Base-by-base conservation (phyloP, 2,113 vertebrate species). In the Scatophagus argus region DNA sequence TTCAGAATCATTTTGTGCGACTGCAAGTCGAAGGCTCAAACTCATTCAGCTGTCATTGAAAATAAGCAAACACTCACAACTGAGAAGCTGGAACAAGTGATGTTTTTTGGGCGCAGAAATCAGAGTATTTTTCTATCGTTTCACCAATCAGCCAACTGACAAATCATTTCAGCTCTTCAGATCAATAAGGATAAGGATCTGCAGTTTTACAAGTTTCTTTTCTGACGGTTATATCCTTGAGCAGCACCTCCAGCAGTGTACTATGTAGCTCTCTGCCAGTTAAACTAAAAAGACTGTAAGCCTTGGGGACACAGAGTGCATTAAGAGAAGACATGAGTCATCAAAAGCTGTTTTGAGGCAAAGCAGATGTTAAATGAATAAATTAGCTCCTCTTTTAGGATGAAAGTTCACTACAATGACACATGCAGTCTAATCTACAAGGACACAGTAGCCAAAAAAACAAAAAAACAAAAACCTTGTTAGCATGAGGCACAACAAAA, bases 341-440 rank as follows among this genome's bases (percentile, higher is more conserved):
- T 39, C n/a, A 19, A 67, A 71, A 11, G 1, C 47, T 4, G 47
- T 59, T 51, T 25, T 16, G 6, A 71, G 8, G 4, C 43, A 49
- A 41, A 59, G 56, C 2, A 2, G 65, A 61, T 55, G 65, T 79
- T 44, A 62, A 87, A 21, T 60, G 44, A 34, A 52, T 1, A 38
- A 31, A 72, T 81, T 17, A 65, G 54, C 6, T 54, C 39, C 51
- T 39, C n/a, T 47, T 73, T 73, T 52, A 72, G 60, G 38, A 44
- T 19, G 11, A 59, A 1, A 59, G 55, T 47, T 49, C 51, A 83
- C 47, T 39, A 31, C 69, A 77, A 25, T 74, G n/a, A 74, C 27
- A 74, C 88, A 87, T 87, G 85, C 83, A 79, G 14, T 29, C 12
- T 74, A 58, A 34, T 79, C 56, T 78, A 77, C 31, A 60, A 66